These are phyloP conservation scores for Zonotrichia leucophrys DNA, from an alignment of 2,113 vertebrate genomes.

Conservation along the genomic window DNA sequence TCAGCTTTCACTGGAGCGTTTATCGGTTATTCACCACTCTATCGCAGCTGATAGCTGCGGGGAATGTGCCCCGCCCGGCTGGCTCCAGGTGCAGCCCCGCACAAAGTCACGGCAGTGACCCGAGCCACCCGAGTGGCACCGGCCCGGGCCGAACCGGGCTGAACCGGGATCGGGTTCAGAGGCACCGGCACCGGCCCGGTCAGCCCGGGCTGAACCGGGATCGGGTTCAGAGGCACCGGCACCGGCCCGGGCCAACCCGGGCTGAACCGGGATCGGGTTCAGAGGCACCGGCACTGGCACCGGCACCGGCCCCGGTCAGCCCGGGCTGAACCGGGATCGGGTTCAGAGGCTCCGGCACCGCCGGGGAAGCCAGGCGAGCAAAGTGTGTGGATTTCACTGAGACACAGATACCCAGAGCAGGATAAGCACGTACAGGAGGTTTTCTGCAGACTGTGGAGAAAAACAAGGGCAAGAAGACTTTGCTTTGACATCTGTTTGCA, in stretches of 20 bases:
- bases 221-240: background rate
- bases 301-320: too few species aligned
- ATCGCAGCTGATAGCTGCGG: background rate
- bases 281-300: background rate
- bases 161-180: too few species aligned
- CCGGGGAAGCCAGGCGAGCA: background rate
- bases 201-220: background rate
- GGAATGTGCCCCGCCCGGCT: background rate
- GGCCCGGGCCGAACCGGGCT: background rate
- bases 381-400: background rate
- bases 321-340: background rate
- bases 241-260: background rate
- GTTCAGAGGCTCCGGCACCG: background rate
- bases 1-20: fast-evolving
- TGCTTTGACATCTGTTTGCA: background rate
- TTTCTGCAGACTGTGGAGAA: background rate
- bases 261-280: background rate
- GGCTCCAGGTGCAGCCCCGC: background rate
- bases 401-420: background rate
- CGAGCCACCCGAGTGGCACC: fast-evolving
- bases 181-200: background rate
- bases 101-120: background rate
- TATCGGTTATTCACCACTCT: background rate
- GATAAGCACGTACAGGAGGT: background rate
- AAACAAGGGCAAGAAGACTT: conserved; percentile 26